Evolutionary conservation across 2,797 vertebrate species (phyloP).

Genomic region (Acrossocheilus wenchowensis): DNA sequence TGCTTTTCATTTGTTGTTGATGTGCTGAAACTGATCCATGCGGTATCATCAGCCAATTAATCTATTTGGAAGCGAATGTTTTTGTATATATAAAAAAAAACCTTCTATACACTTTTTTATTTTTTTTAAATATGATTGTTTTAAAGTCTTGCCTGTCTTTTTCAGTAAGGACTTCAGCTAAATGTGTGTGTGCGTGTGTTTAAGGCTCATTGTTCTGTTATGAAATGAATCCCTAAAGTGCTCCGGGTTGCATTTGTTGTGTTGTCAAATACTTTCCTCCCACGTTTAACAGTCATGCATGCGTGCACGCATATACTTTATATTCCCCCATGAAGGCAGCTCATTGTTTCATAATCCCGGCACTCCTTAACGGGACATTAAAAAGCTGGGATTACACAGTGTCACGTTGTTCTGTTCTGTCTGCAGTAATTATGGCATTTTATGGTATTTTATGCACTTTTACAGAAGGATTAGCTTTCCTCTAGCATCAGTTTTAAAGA

Average conservation of each 20-base stretch:
- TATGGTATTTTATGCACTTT: constrained; percentile 42
- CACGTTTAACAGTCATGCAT: constrained; percentile 46
- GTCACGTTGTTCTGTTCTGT: constrained; percentile 54
- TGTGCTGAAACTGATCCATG: not conserved
- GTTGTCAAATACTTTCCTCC: constrained; percentile 31
- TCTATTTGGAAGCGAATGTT: not conserved
- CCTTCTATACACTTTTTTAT: not conserved
- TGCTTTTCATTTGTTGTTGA: not conserved
- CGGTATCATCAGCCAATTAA: not conserved
- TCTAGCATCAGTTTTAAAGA: constrained; percentile 48
- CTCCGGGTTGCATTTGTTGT: constrained; percentile 1
- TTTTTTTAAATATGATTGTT: not conserved
- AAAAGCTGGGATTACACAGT: constrained; percentile 58
- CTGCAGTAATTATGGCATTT: constrained; percentile 51
- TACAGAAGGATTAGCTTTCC: constrained; percentile 50
- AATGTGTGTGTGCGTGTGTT: not conserved
- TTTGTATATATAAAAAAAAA: not conserved
- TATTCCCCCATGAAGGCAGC: constrained; percentile 46
- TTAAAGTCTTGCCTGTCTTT: not conserved
- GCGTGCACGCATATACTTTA: constrained; percentile 30
- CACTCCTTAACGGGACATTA: constrained; percentile 55
- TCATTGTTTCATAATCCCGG: constrained; percentile 63
- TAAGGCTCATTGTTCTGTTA: constrained; percentile 10
- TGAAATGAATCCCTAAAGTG: constrained; percentile 16
- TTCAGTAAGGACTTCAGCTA: not conserved